Evolutionary conservation across 1,140 invertebrate species (phyloP).

Genomic region (Globodera ellingtonae): DNA sequence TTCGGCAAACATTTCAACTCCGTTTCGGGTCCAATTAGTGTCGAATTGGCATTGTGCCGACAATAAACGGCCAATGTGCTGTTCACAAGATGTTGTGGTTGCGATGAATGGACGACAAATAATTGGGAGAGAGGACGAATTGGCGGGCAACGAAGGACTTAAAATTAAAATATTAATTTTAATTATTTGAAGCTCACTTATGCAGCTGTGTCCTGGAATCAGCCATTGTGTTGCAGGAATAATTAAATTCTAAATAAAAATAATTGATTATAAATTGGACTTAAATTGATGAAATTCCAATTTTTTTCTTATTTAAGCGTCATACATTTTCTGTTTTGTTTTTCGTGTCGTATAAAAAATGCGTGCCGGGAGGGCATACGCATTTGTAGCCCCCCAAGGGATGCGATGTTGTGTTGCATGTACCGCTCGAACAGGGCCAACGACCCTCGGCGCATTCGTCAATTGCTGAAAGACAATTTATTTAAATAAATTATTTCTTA

Average conservation of each 20-base stretch:
- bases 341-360: not conserved
- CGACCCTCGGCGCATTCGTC: not conserved
- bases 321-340: not conserved
- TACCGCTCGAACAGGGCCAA: not conserved
- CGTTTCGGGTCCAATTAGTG: not conserved
- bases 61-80: not conserved
- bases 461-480: not conserved
- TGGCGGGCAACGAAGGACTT: not conserved
- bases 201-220: not conserved
- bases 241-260: not conserved
- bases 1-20: constrained; percentile 3
- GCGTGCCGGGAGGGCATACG: not conserved
- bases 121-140: not conserved
- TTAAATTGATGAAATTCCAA: too few species aligned
- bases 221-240: not conserved
- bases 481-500: not conserved
- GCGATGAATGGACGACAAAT: not conserved
- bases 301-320: too few species aligned
- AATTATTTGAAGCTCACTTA: not conserved
- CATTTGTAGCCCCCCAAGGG: not conserved
- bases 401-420: not conserved
- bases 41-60: not conserved
- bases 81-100: not conserved
- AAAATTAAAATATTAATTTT: not conserved
- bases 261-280: too few species aligned